Evolutionary conservation across 2,113 vertebrate genomes (phyloP), one percentile per base, ranked within the genome.

Genomic region (Nesospiza acunhae): DNA sequence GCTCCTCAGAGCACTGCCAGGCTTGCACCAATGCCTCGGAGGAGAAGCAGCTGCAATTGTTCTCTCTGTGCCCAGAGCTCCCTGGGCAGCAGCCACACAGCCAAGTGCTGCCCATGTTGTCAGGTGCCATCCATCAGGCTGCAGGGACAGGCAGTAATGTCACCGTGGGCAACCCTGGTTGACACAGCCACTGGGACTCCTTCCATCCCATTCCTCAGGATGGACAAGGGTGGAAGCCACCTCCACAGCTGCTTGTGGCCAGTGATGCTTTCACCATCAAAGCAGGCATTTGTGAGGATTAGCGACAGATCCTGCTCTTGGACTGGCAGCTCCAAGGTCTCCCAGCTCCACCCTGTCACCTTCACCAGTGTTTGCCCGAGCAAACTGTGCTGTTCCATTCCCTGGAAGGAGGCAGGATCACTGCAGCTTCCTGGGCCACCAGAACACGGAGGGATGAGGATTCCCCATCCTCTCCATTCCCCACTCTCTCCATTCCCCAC

Each of bases 81-180:
- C 37, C 28, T 0, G 0, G 60, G 42, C 47, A 74, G 52, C n/a
- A 6, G 55, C 50, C 1, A 5, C 0, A 0, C 67, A 63, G 68
- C 58, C 68, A 60, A 59, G 24, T 24, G 46, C 59, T 74, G 87
- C 77, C 77, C 69, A 11, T 84, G 56, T 66, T 72, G 8, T 44
- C 35, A 0, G 3, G 2, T 73, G 68, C 79, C 55, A 58, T 77
- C 88, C 15, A 2, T 69, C 75, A 62, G 0, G 0, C 60, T 1
- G 1, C 23, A 72, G 64, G 58, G 76, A 87, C 0, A 1, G 53
- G 56, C 68, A 60, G 15, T 21, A 78, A 31, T 53, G 42, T 46
- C 39, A 11, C 13, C 9, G 21, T 46, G 76, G 82, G 23, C 39
- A 52, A 18, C 31, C 27, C 37, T 63, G 63, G 41, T 47, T 85